These are phyloP conservation scores for Dicentrarchus labrax DNA, from an alignment of 2,113 vertebrate genomes.

Conservation along the genomic window DNA sequence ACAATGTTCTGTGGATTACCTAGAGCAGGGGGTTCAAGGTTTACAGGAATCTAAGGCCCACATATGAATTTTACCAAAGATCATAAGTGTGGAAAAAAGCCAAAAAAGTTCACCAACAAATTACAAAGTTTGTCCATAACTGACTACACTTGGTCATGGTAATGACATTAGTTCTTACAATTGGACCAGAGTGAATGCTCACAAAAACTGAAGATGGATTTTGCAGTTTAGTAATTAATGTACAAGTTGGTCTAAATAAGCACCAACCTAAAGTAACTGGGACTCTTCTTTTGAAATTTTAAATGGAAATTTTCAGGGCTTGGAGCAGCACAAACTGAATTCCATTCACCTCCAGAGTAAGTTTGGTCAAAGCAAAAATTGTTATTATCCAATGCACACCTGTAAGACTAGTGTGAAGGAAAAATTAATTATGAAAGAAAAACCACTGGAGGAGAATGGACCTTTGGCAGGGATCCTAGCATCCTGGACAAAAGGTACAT, in stretches of 20 bases:
- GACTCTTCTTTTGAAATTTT: background rate
- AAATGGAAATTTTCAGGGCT: background rate
- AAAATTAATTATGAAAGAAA: background rate
- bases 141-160: no score
- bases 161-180: no score
- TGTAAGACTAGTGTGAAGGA: background rate
- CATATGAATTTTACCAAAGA: conserved; percentile 1
- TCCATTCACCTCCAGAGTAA: background rate
- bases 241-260: background rate
- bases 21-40: background rate
- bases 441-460: background rate
- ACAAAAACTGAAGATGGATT: no score
- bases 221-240: background rate
- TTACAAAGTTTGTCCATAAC: background rate
- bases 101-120: background rate
- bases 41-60: background rate
- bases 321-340: background rate
- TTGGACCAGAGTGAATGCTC: no score
- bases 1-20: background rate
- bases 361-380: background rate
- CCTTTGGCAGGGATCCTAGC: background rate
- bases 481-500: background rate
- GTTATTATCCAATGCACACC: background rate
- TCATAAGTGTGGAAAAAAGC: no score
- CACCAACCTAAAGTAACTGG: background rate